Conservation (phyloP, 1,140 invertebrate species). For the Leptinotarsa undecemlineata region DNA sequence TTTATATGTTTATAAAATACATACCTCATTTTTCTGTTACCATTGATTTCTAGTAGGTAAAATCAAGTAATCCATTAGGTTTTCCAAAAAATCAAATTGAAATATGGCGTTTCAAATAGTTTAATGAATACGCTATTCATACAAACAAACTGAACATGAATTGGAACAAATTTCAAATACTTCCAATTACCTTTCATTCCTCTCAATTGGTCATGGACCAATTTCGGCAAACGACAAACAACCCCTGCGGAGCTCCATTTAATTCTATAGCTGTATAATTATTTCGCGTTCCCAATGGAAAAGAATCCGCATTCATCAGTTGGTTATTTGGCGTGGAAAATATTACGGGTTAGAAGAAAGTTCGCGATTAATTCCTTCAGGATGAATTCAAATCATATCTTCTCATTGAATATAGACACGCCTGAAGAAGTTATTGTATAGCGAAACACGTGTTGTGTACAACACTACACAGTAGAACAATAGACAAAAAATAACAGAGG, state of each 20-base stretch:
- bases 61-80: too few species aligned
- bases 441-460: too few species aligned
- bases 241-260: slow-evolving; percentile 1
- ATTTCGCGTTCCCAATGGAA: background rate
- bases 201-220: background rate
- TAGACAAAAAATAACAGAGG: too few species aligned
- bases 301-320: background rate
- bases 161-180: background rate
- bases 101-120: too few species aligned
- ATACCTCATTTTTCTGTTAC: too few species aligned
- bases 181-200: background rate
- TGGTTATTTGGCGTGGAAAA: background rate
- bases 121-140: background rate
- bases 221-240: background rate
- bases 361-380: background rate
- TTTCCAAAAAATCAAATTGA: too few species aligned
- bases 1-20: too few species aligned
- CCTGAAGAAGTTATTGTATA: too few species aligned
- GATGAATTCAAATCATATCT: too few species aligned
- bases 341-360: background rate
- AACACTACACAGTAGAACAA: too few species aligned
- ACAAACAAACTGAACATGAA: background rate
- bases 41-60: too few species aligned
- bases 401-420: too few species aligned
- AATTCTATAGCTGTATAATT: slow-evolving; percentile 4